Evolutionary conservation across 2,888 invertebrate genomes (phyloP).

Genomic region (Eutolmus rufibarbis): DNA sequence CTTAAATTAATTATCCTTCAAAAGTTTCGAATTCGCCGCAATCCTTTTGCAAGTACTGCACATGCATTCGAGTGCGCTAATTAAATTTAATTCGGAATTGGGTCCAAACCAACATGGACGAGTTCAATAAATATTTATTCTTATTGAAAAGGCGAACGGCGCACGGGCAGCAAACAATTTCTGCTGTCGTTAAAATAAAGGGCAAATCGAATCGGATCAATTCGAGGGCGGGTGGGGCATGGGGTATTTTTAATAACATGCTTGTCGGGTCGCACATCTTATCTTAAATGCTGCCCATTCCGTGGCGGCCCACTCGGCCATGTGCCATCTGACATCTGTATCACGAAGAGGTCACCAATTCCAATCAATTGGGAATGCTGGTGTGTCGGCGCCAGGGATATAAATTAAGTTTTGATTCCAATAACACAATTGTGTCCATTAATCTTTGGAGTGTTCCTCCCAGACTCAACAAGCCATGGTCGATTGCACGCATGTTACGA

Average conservation of each 20-base stretch:
- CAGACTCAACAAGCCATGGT: background rate
- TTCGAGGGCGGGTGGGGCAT: background rate
- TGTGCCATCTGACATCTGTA: background rate
- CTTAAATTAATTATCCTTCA: background rate
- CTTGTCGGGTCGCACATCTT: background rate
- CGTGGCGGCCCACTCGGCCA: background rate
- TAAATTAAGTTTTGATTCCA: slow-evolving; percentile 20
- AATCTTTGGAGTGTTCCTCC: slow-evolving; percentile 6
- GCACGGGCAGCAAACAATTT: background rate
- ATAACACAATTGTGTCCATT: slow-evolving; percentile 19
- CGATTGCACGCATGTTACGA: background rate
- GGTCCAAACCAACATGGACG: background rate
- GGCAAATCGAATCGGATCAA: background rate
- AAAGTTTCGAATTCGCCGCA: background rate
- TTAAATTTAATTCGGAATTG: background rate
- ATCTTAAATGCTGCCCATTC: background rate
- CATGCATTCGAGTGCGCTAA: background rate
- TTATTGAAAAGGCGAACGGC: background rate
- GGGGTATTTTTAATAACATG: background rate
- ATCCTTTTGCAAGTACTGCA: background rate
- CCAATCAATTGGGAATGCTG: background rate
- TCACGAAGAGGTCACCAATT: background rate
- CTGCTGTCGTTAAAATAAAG: background rate
- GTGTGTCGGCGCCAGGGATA: background rate
- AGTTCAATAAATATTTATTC: background rate